Conservation (phyloP, 2,888 invertebrate genomes). For the Hemaris fuciformis region DNA sequence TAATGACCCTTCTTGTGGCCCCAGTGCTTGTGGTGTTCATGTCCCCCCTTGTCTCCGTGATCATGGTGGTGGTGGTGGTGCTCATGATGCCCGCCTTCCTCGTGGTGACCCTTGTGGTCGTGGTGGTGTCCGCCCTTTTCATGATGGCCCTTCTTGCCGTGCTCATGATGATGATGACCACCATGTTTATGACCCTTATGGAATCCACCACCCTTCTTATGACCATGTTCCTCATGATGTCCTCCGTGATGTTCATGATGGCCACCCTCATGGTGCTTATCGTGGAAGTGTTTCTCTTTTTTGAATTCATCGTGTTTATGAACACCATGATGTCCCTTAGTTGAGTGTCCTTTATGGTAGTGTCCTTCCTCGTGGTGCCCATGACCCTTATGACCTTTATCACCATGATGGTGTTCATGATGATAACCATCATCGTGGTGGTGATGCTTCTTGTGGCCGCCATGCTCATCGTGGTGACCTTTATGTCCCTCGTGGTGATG, state of each 20-base stretch:
- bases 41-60: constrained; percentile 90
- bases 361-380: constrained; percentile 82
- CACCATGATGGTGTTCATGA: constrained; percentile 84
- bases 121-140: constrained; percentile 91
- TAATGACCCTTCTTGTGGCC: constrained; percentile 83
- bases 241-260: constrained; percentile 91
- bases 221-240: constrained; percentile 88
- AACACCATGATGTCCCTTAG: constrained; percentile 92
- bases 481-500: constrained; percentile 86
- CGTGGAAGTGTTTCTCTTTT: constrained; percentile 93
- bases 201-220: constrained; percentile 90
- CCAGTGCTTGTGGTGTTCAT: constrained; percentile 91
- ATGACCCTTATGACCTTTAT: constrained; percentile 84
- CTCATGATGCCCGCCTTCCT: constrained; percentile 88
- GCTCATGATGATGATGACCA: constrained; percentile 88
- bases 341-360: constrained; percentile 92
- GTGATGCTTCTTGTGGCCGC: constrained; percentile 84
- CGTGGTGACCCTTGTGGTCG: constrained; percentile 90
- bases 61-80: constrained; percentile 89
- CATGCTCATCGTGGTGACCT: constrained; percentile 83
- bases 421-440: constrained; percentile 85
- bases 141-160: constrained; percentile 90
- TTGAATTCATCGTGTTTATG: constrained; percentile 93
- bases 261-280: constrained; percentile 90
- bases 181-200: constrained; percentile 91